Conservation (phyloP, 2,888 invertebrate genomes). For the Thelaira solivaga region DNA sequence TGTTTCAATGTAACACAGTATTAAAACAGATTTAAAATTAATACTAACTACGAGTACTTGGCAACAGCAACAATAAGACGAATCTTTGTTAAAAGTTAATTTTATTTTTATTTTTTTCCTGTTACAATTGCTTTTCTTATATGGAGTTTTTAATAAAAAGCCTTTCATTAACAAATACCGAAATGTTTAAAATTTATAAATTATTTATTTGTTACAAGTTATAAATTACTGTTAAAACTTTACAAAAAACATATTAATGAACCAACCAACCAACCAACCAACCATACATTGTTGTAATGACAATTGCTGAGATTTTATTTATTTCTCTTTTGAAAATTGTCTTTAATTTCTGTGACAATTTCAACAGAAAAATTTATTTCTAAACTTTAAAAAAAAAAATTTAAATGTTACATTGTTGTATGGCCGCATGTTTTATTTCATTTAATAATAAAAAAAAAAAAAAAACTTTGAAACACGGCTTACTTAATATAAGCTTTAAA, state of each 20-base stretch:
- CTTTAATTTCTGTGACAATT: slow-evolving; percentile 11
- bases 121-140: slow-evolving; percentile 5
- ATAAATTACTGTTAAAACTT: slow-evolving; percentile 9
- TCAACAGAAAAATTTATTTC: too few relatives aligned
- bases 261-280: slow-evolving; percentile 4
- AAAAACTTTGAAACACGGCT: not conserved
- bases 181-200: slow-evolving; percentile 40
- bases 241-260: too few relatives aligned
- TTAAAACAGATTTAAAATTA: not conserved
- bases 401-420: slow-evolving; percentile 43
- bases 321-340: not conserved
- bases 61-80: slow-evolving; percentile 26
- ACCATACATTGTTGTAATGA: slow-evolving; percentile 14
- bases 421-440: not conserved
- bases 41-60: too few relatives aligned
- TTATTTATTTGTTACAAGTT: slow-evolving; percentile 32
- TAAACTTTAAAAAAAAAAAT: slow-evolving; percentile 9
- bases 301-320: not conserved
- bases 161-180: not conserved
- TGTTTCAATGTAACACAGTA: not conserved
- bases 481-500: not conserved
- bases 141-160: not conserved
- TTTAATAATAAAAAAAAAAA: too few relatives aligned
- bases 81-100: not conserved
- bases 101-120: not conserved